A percentile compares a stretch with the other conserved stretches of the same genome.
phyloP scores from a whole-genome alignment of 2,888 invertebrate genomes.

The Bombylius discolor region DNA sequence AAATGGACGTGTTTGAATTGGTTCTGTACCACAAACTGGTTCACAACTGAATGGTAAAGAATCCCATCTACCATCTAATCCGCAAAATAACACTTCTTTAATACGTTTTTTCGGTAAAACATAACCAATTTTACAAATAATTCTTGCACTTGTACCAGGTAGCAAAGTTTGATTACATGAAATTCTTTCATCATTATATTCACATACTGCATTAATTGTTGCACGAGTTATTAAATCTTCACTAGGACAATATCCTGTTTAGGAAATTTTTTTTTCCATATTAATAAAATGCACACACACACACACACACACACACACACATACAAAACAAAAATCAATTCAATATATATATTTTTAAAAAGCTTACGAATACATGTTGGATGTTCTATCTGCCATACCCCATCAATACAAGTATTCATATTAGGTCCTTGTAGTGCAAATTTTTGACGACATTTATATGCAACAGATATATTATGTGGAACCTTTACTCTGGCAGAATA shows the following conservation, averaged over 20 bases:
- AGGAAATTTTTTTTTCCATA: too few relatives aligned
- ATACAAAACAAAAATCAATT: too few relatives aligned
- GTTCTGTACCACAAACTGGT: slow-evolving; percentile 21
- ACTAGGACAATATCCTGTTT: slow-evolving; percentile 1
- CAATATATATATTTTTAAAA: too few relatives aligned
- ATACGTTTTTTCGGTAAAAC: neutral
- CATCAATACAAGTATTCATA: neutral
- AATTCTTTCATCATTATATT: slow-evolving; percentile 5
- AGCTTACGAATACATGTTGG: slow-evolving; percentile 7
- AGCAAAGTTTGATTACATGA: slow-evolving; percentile 9
- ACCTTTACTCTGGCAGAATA: neutral
- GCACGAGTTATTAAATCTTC: neutral
- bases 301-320: too few relatives aligned
- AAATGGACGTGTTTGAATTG: slow-evolving; percentile 8
- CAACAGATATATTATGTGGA: neutral
- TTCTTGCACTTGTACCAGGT: slow-evolving; percentile 13
- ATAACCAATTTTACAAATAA: slow-evolving; percentile 11
- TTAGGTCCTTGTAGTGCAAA: neutral
- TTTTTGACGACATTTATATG: slow-evolving; percentile 1
- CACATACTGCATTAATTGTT: slow-evolving; percentile 10
- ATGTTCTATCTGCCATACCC: neutral
- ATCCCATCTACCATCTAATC: slow-evolving; percentile 21
- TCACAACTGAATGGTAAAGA: slow-evolving; percentile 18
- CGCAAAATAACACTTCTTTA: slow-evolving; percentile 15
- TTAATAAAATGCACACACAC: too few relatives aligned